Evolutionary conservation across 2,888 invertebrate species (phyloP).

Genomic region (Plebejus anna): DNA sequence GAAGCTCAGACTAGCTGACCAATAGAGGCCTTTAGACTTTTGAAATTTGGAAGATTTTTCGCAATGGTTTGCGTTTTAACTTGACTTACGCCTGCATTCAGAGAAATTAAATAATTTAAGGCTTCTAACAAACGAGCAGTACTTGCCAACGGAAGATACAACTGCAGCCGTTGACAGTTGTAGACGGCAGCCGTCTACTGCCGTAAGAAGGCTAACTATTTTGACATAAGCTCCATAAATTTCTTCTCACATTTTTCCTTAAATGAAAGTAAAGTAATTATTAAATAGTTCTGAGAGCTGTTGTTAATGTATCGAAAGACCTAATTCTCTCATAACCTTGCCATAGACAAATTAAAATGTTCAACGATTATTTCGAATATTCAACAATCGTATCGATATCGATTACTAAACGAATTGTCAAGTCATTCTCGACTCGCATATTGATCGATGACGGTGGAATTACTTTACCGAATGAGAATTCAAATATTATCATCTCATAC

Average conservation of each 20-base stretch:
- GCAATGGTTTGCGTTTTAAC: not conserved
- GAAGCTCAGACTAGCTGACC: slow-evolving; percentile 1
- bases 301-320: not conserved
- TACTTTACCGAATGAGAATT: slow-evolving; percentile 13
- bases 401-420: not conserved
- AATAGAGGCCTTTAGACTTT: slow-evolving; percentile 3
- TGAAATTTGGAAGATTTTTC: not conserved
- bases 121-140: no score
- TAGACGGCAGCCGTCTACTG: no score
- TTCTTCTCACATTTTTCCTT: no score
- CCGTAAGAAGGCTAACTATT: no score
- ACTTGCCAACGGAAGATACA: no score
- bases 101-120: no score
- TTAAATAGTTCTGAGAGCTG: not conserved
- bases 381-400: not conserved
- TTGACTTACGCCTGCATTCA: not conserved
- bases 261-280: no score
- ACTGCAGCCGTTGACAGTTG: no score
- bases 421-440: not conserved
- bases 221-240: no score
- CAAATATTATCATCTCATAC: slow-evolving; percentile 24
- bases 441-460: slow-evolving; percentile 11
- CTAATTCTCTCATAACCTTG: no score
- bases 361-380: not conserved
- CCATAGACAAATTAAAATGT: not conserved